Evolutionary conservation across 2,797 vertebrate species (phyloP).

Genomic region (Phyllotis vaccarum): DNA sequence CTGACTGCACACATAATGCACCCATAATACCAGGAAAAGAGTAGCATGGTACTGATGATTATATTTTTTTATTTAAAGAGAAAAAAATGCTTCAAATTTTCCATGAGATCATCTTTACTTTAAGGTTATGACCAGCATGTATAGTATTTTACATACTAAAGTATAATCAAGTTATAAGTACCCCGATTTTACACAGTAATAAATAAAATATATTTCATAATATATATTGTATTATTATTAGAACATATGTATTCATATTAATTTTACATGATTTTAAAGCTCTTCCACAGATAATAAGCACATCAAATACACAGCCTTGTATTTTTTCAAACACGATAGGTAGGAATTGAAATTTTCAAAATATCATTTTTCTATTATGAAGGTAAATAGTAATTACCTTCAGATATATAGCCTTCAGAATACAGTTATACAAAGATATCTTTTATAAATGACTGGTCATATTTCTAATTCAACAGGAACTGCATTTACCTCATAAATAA

Average conservation of each 20-base stretch:
- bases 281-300: slow-evolving; percentile 39
- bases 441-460: neutral
- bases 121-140: slow-evolving; percentile 76
- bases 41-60: neutral
- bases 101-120: slow-evolving; percentile 77
- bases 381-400: neutral
- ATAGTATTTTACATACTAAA: slow-evolving; percentile 79
- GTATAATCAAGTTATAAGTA: slow-evolving; percentile 49
- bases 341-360: neutral
- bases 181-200: slow-evolving; percentile 63
- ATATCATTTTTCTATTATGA: slow-evolving; percentile 37
- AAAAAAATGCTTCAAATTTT: slow-evolving; percentile 73
- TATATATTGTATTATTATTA: slow-evolving; percentile 20
- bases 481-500: neutral
- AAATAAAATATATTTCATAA: slow-evolving; percentile 70
- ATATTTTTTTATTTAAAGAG: slow-evolving; percentile 66
- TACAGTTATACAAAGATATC: neutral
- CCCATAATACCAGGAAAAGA: slow-evolving; percentile 76
- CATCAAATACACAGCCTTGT: slow-evolving; percentile 47
- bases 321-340: slow-evolving; percentile 9
- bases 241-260: neutral
- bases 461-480: neutral
- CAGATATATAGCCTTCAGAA: neutral
- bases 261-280: no score
- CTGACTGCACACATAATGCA: slow-evolving; percentile 80